Evolutionary conservation across 2,113 vertebrate genomes (phyloP).

Genomic region (Alouatta palliata): DNA sequence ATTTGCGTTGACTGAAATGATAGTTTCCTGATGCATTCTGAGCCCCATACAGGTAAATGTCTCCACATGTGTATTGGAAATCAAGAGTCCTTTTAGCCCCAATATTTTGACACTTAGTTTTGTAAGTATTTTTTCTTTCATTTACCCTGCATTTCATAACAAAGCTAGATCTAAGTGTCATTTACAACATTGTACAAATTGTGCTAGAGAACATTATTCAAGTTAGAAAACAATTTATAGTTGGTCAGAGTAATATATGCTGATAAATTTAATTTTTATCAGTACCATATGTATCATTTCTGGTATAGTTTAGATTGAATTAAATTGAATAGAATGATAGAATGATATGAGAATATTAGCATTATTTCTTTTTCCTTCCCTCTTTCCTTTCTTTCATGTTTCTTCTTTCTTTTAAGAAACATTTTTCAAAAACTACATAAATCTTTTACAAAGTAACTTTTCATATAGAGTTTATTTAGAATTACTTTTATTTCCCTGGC

Average conservation of each 20-base stretch:
- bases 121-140: background rate
- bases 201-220: background rate
- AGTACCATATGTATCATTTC: background rate
- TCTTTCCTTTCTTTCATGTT: background rate
- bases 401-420: background rate
- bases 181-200: background rate
- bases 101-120: rapidly evolving
- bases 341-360: background rate
- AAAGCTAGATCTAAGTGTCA: background rate
- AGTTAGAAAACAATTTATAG: background rate
- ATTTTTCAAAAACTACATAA: background rate
- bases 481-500: background rate
- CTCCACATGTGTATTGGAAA: rapidly evolving
- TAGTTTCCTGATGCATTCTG: background rate
- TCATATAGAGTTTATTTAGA: background rate
- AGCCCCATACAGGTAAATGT: background rate
- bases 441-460: background rate
- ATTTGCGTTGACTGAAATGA: background rate
- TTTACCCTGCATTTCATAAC: background rate
- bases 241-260: background rate
- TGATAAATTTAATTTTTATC: background rate
- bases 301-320: background rate
- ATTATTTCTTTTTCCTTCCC: background rate
- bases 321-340: background rate
- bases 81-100: rapidly evolving